phyloP scores from a whole-genome alignment of 2,113 vertebrate species.

The Colossoma macropomum region DNA sequence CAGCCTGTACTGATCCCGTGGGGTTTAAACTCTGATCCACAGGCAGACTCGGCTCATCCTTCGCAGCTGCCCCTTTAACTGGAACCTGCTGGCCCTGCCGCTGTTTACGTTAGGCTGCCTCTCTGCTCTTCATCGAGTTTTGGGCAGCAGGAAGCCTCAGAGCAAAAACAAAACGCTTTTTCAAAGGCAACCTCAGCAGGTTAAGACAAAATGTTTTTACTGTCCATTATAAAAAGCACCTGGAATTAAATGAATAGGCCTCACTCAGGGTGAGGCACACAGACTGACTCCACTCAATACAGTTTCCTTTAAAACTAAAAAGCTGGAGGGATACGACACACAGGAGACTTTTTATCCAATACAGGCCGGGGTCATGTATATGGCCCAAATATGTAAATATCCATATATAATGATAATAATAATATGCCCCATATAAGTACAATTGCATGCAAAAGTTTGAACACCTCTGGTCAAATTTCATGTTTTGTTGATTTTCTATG shows the following conservation, averaged over 20 bases:
- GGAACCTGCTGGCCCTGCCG: slow-evolving; percentile 70
- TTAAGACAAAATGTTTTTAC: slow-evolving; percentile 78
- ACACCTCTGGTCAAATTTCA: too few relatives aligned
- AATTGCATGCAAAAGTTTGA: too few relatives aligned
- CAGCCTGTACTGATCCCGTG: too few relatives aligned
- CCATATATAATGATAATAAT: too few relatives aligned
- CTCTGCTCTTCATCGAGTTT: slow-evolving; percentile 66
- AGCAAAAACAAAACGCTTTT: slow-evolving; percentile 75
- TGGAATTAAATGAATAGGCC: slow-evolving; percentile 67
- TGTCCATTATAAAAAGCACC: slow-evolving; percentile 77
- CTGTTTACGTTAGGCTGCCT: slow-evolving; percentile 69
- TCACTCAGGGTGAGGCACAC: slow-evolving; percentile 57
- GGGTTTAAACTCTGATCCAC: too few relatives aligned
- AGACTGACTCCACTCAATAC: neutral
- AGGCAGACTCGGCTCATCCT: neutral
- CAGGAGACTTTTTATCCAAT: too few relatives aligned
- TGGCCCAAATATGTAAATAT: too few relatives aligned
- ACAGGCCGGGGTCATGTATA: too few relatives aligned
- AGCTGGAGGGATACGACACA: too few relatives aligned
- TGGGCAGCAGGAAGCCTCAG: slow-evolving; percentile 76
- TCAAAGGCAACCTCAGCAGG: slow-evolving; percentile 74
- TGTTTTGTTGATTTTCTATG: too few relatives aligned
- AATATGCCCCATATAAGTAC: too few relatives aligned
- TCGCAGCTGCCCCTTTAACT: slow-evolving; percentile 63
- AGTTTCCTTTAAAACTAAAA: too few relatives aligned